A percentile compares a stretch with the other conserved stretches of the same genome.
Evolutionary conservation across 1,140 invertebrate species (phyloP).

Genomic region (Hormaphis cornu): DNA sequence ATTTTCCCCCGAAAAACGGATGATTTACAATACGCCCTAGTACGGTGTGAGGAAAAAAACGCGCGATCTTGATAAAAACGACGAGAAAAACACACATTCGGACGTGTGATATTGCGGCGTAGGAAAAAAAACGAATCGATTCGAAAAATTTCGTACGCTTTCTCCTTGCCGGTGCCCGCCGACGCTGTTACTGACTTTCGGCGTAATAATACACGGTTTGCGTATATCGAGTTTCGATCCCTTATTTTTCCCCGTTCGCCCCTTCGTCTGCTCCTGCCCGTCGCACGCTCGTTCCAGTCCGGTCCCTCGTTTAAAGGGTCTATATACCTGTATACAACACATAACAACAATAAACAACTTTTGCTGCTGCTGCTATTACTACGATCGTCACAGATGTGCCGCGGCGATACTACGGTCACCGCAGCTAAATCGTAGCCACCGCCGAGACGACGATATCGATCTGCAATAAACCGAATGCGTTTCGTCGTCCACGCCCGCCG

Average conservation of each 20-base stretch:
- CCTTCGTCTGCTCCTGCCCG: not conserved
- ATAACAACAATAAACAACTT: not conserved
- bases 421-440: not conserved
- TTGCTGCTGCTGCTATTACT: not conserved
- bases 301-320: constrained; percentile 7
- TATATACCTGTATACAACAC: too few relatives aligned
- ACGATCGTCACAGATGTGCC: constrained; percentile 13
- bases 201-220: not conserved
- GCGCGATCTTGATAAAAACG: too few relatives aligned
- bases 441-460: constrained; percentile 5
- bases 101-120: too few relatives aligned
- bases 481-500: not conserved
- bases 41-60: too few relatives aligned
- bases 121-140: too few relatives aligned
- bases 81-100: too few relatives aligned
- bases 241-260: not conserved
- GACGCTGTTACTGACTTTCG: too few relatives aligned
- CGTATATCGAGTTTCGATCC: not conserved
- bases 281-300: not conserved
- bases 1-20: too few relatives aligned
- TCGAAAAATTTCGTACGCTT: too few relatives aligned
- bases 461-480: constrained; percentile 27
- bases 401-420: not conserved
- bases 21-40: too few relatives aligned
- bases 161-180: too few relatives aligned